Evolutionary conservation across 2,797 vertebrate genomes (phyloP).

Genomic region (Gymnoscopelus braueri): DNA sequence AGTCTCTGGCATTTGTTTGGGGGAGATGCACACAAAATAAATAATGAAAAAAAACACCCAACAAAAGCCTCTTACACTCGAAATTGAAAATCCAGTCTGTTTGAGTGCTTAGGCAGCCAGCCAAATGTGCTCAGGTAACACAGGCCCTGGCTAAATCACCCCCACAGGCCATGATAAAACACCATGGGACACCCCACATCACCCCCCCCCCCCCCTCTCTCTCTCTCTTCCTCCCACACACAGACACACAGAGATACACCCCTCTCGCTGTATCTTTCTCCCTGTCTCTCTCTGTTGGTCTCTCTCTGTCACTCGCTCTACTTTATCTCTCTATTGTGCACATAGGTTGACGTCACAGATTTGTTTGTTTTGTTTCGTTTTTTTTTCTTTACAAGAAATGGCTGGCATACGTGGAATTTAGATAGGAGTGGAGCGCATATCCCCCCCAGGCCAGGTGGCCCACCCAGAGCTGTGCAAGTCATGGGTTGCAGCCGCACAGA

Average conservation of each 20-base stretch:
- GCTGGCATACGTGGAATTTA: constrained; percentile 9
- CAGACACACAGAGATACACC: not conserved
- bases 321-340: not conserved
- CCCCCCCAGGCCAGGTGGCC: too few relatives aligned
- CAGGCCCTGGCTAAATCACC: constrained; percentile 20
- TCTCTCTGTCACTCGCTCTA: not conserved
- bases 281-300: not conserved
- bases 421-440: too few relatives aligned
- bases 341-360: not conserved
- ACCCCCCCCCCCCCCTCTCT: not conserved
- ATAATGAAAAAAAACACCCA: too few relatives aligned
- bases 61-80: constrained; percentile 63
- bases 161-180: constrained; percentile 27
- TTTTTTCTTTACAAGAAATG: constrained; percentile 16
- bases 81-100: constrained; percentile 66
- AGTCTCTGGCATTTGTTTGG: too few relatives aligned
- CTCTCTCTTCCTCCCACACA: constrained; percentile 5
- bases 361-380: not conserved
- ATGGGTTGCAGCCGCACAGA: too few relatives aligned
- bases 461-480: too few relatives aligned
- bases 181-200: not conserved
- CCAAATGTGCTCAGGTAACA: constrained; percentile 62
- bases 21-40: too few relatives aligned
- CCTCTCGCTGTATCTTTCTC: not conserved
- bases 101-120: constrained; percentile 54